Percentiles rank a stretch among this genome's conserved stretches.
phyloP scores from a whole-genome alignment of 1,140 invertebrate species.

The Tenebrio molitor region DNA sequence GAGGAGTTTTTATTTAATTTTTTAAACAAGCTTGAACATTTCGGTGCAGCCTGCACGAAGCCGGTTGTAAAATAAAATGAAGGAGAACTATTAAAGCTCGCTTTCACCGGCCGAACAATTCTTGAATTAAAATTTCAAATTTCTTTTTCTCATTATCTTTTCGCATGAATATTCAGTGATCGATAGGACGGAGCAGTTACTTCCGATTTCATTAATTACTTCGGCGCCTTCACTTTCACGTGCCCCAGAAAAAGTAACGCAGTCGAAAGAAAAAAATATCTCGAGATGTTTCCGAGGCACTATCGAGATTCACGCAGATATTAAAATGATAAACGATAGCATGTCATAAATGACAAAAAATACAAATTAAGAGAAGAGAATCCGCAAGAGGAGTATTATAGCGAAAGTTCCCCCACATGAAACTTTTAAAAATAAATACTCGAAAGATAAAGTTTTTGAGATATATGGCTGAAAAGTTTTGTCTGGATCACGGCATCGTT shows the following conservation, averaged over 20 bases:
- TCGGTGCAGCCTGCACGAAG: no score
- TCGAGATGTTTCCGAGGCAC: no score
- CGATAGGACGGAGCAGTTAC: constrained; percentile 3
- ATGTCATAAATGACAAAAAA: constrained; percentile 13
- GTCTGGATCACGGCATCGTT: constrained; percentile 4
- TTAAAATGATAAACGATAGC: constrained; percentile 13
- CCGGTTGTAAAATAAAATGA: no score
- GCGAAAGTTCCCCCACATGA: background rate
- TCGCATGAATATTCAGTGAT: constrained; percentile 5
- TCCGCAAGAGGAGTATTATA: constrained; percentile 2
- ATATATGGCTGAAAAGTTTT: constrained; percentile 14
- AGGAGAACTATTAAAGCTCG: no score
- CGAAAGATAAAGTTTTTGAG: constrained; percentile 25
- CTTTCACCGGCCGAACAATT: background rate
- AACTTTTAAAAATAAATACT: constrained; percentile 28
- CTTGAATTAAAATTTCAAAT: background rate
- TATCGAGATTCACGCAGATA: background rate
- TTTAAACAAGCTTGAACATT: no score
- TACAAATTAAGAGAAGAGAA: constrained; percentile 15
- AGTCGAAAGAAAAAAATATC: background rate
- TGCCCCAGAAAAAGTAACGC: background rate
- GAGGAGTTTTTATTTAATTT: no score
- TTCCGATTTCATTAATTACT: constrained; percentile 14
- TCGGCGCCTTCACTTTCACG: constrained; percentile 2
- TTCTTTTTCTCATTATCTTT: background rate